These are phyloP conservation scores for Etheostoma perlongum DNA, from an alignment of 2,797 vertebrate species.

Conservation along the genomic window DNA sequence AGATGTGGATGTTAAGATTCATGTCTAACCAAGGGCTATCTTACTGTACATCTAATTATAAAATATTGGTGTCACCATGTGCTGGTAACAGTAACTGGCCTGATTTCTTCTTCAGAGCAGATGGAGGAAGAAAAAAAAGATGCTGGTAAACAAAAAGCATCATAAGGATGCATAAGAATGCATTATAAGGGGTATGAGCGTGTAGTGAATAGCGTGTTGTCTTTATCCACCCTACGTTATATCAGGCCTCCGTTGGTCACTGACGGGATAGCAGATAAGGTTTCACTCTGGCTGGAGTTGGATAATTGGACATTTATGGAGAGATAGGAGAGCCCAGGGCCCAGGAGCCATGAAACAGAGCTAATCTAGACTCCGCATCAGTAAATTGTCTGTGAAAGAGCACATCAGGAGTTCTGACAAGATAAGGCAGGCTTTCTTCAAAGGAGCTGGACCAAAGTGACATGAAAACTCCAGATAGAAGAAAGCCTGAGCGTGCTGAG, in stretches of 20 bases:
- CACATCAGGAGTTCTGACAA: constrained; percentile 81
- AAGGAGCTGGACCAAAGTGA: constrained; percentile 65
- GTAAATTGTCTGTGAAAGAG: constrained; percentile 84
- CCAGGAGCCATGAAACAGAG: constrained; percentile 82
- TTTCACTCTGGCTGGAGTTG: constrained; percentile 78
- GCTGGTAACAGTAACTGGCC: constrained; percentile 39
- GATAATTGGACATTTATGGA: constrained; percentile 85
- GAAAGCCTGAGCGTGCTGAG: constrained; percentile 28
- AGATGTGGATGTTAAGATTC: constrained; percentile 56
- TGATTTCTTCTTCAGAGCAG: constrained; percentile 26
- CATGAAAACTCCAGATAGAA: constrained; percentile 53
- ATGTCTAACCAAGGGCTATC: constrained; percentile 52
- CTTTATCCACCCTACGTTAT: constrained; percentile 65
- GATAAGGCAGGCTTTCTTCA: constrained; percentile 79
- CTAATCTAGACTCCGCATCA: constrained; percentile 80
- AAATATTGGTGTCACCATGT: constrained; percentile 28
- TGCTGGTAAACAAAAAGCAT: constrained; percentile 36
- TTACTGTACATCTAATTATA: constrained; percentile 54
- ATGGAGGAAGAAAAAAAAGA: constrained; percentile 14
- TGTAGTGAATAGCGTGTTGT: constrained; percentile 39
- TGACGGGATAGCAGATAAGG: constrained; percentile 82
- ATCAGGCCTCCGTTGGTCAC: constrained; percentile 72
- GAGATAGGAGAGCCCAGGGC: constrained; percentile 78
- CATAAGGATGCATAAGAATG: not conserved
- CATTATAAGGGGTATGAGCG: not conserved